Percentiles rank a stretch among this genome's conserved stretches.
phyloP scores from a whole-genome alignment of 2,113 vertebrate genomes.

The Verasper variegatus region DNA sequence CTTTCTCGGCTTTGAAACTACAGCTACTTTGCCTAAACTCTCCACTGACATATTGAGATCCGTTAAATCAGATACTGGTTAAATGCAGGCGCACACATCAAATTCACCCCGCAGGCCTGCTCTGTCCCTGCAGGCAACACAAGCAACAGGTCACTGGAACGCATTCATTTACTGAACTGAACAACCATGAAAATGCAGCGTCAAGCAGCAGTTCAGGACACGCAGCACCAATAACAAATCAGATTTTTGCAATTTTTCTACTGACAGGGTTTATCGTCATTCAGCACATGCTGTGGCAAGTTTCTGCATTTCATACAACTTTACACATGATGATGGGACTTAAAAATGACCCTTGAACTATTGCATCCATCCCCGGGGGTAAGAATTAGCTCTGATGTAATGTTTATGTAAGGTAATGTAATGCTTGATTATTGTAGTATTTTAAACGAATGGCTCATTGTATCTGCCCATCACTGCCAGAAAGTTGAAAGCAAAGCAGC shows the following conservation, averaged over 20 bases:
- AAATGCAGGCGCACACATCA: slow-evolving; percentile 9
- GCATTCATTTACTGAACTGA: neutral
- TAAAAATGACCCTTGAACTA: no score
- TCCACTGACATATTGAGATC: neutral
- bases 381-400: no score
- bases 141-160: slow-evolving; percentile 32
- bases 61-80: neutral
- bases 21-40: neutral
- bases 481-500: neutral
- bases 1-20: no score
- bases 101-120: neutral
- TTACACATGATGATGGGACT: no score
- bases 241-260: neutral
- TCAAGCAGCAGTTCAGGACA: slow-evolving; percentile 8
- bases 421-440: neutral
- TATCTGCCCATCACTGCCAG: neutral
- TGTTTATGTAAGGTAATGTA: no score
- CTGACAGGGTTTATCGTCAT: no score
- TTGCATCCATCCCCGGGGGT: no score
- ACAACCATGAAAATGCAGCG: neutral
- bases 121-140: slow-evolving; percentile 20
- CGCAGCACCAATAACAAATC: neutral
- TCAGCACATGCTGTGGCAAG: no score
- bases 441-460: slow-evolving; percentile 1
- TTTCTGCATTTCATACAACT: no score